Evolutionary conservation across 2,113 vertebrate genomes (phyloP).

Genomic region (Lichenostomus cassidix): DNA sequence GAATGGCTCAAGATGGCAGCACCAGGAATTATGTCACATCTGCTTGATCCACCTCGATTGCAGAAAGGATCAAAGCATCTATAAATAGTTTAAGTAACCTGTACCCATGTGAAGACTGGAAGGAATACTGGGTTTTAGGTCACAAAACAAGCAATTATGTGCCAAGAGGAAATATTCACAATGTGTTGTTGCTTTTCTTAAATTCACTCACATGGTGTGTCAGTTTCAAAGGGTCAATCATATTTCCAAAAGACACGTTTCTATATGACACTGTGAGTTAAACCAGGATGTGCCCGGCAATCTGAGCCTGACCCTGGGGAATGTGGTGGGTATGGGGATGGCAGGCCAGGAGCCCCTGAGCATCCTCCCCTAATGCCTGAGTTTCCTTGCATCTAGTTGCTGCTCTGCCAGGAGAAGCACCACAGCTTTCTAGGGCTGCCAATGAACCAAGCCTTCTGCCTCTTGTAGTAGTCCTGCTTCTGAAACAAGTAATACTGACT

Average conservation of each 20-base stretch:
- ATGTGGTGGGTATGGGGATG: neutral
- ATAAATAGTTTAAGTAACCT: neutral
- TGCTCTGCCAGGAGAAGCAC: neutral
- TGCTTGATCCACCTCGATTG: neutral
- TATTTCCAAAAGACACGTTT: neutral
- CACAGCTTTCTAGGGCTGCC: neutral
- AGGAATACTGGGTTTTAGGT: constrained; percentile 22
- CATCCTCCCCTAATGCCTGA: neutral
- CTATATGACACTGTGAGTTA: neutral
- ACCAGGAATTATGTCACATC: neutral
- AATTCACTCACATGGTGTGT: neutral
- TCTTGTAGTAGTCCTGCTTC: neutral
- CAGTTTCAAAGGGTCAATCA: neutral
- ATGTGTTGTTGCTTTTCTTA: neutral
- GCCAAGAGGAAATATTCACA: constrained; percentile 19
- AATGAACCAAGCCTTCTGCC: neutral
- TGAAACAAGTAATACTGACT: fast-evolving
- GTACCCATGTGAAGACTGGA: neutral
- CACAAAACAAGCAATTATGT: neutral
- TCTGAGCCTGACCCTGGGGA: neutral
- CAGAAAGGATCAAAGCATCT: neutral
- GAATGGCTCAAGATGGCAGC: neutral
- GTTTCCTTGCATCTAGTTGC: neutral
- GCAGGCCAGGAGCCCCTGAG: neutral
- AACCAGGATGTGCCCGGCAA: neutral